Conservation (phyloP, 2,888 invertebrate species). For the Drosophila parthenogenetica region DNA sequence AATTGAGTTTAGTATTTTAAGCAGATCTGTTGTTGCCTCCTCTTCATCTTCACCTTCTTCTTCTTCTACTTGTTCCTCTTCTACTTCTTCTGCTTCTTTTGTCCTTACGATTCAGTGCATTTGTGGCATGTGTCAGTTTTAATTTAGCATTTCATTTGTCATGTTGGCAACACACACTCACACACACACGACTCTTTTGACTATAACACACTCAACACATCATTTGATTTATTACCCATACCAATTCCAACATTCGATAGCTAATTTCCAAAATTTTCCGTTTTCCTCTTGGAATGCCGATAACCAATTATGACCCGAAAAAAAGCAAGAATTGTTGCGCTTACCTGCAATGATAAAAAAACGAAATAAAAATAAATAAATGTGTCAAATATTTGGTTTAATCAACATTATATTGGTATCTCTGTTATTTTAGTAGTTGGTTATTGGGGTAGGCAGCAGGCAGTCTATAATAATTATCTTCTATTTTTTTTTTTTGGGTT, state of each 20-base stretch:
- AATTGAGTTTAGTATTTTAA: slow-evolving; percentile 2
- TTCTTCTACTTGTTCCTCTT: no score
- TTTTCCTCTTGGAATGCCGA: slow-evolving; percentile 32
- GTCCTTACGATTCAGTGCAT: slow-evolving; percentile 52
- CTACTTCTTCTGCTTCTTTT: background rate
- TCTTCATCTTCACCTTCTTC: background rate
- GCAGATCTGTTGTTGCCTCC: slow-evolving; percentile 1
- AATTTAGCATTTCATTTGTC: slow-evolving; percentile 55
- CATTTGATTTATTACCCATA: slow-evolving; percentile 29
- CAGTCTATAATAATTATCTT: background rate
- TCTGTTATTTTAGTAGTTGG: no score
- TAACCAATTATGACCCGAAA: slow-evolving; percentile 13
- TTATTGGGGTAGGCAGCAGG: slow-evolving; percentile 46
- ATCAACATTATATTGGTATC: slow-evolving; percentile 3
- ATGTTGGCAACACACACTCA: slow-evolving; percentile 34
- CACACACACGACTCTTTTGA: slow-evolving; percentile 1
- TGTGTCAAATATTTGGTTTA: slow-evolving; percentile 29
- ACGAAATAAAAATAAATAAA: slow-evolving; percentile 19
- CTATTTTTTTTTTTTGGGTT: slow-evolving; percentile 3
- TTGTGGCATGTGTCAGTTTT: slow-evolving; percentile 62
- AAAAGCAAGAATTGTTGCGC: slow-evolving; percentile 14
- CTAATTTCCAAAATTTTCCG: slow-evolving; percentile 27
- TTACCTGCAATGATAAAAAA: slow-evolving; percentile 52
- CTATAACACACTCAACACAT: slow-evolving; percentile 44
- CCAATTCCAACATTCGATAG: slow-evolving; percentile 1